phyloP scores from a whole-genome alignment of 1,140 invertebrate species.

The Drosophila tani region DNA sequence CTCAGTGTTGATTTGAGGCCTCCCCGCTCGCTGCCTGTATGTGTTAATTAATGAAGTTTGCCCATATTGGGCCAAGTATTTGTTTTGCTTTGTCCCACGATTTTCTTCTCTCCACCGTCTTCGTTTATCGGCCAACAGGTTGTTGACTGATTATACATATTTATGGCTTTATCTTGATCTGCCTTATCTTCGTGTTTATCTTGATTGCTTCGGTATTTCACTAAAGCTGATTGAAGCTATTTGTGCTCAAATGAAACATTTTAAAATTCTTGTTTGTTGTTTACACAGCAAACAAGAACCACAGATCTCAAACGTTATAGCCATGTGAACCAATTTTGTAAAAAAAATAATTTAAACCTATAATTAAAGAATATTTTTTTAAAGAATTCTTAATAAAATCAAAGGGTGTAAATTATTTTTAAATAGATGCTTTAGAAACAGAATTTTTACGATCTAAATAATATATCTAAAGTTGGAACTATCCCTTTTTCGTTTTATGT shows the following conservation, averaged over 20 bases:
- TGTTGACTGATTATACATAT: constrained; percentile 68
- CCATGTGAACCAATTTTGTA: neutral
- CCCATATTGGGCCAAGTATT: constrained; percentile 39
- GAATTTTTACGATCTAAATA: neutral
- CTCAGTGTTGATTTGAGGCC: constrained; percentile 7
- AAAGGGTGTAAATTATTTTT: too few species aligned
- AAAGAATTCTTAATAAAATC: too few species aligned
- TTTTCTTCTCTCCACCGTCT: constrained; percentile 11
- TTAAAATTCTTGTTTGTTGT: neutral
- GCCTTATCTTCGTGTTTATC: constrained; percentile 49
- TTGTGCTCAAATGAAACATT: neutral
- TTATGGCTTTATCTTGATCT: constrained; percentile 47
- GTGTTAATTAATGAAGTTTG: constrained; percentile 57
- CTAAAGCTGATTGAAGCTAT: constrained; percentile 1
- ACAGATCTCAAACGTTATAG: neutral
- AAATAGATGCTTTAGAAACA: neutral
- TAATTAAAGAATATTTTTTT: too few species aligned
- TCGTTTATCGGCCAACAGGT: constrained; percentile 51
- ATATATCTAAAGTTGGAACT: neutral
- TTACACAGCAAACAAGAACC: neutral
- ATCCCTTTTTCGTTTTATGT: neutral
- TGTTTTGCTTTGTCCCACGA: constrained; percentile 34
- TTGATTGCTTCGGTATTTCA: constrained; percentile 34
- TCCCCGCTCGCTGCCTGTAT: constrained; percentile 9
- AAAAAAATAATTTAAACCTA: neutral